Conservation (phyloP, 2,888 invertebrate genomes). For the Aspidiotus destructor region DNA sequence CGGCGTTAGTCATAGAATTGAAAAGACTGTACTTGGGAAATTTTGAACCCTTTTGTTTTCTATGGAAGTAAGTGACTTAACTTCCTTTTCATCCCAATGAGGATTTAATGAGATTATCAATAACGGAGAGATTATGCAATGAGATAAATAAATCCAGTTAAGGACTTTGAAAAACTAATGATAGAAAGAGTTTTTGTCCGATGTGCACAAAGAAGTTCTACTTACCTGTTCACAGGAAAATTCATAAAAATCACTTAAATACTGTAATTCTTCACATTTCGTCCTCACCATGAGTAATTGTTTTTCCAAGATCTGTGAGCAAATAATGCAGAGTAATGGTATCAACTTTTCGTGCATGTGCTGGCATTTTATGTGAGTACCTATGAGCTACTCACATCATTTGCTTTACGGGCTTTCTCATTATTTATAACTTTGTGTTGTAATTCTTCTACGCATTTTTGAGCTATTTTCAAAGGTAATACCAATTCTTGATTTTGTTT, state of each 20-base stretch:
- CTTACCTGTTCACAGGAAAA: background rate
- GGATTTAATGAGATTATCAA: no score
- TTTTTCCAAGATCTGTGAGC: slow-evolving; percentile 1
- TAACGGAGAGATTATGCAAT: no score
- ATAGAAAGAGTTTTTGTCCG: no score
- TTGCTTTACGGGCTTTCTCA: slow-evolving; percentile 54
- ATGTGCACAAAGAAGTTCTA: no score
- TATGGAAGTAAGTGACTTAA: no score
- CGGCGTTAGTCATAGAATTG: no score
- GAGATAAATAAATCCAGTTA: no score
- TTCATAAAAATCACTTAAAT: background rate
- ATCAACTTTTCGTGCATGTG: background rate
- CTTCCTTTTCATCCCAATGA: no score
- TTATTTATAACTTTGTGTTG: slow-evolving; percentile 71
- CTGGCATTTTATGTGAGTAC: background rate
- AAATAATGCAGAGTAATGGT: background rate
- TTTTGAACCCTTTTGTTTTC: no score
- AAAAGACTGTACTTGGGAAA: no score
- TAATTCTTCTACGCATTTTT: slow-evolving; percentile 60
- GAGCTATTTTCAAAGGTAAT: slow-evolving; percentile 60
- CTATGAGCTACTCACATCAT: background rate
- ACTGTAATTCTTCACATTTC: background rate
- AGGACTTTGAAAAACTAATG: no score
- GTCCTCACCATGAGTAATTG: background rate
- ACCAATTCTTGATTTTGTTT: slow-evolving; percentile 63